These are phyloP conservation scores for Diploptera punctata DNA, from an alignment of 2,888 invertebrate species.

Conservation along the genomic window DNA sequence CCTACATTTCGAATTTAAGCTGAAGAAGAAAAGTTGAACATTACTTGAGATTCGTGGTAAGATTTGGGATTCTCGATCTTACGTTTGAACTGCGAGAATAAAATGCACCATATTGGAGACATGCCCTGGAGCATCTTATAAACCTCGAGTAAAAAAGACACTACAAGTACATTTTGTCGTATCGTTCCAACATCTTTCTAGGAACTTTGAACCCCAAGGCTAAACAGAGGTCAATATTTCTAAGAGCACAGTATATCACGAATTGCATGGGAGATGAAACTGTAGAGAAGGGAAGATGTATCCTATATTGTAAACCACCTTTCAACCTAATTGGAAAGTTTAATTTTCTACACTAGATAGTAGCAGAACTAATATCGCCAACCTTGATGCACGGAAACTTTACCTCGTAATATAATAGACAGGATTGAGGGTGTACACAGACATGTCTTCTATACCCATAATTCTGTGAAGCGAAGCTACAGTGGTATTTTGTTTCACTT, in stretches of 20 bases:
- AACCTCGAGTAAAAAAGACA: slow-evolving; percentile 3
- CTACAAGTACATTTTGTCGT: neutral
- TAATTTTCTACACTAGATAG: slow-evolving; percentile 15
- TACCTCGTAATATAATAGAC: neutral
- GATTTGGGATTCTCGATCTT: neutral
- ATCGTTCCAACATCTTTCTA: neutral
- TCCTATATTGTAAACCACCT: slow-evolving; percentile 22
- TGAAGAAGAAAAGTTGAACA: too few species aligned
- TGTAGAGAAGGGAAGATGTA: neutral
- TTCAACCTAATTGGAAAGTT: slow-evolving; percentile 32
- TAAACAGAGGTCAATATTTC: slow-evolving; percentile 24
- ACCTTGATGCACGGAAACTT: neutral
- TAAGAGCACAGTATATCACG: neutral
- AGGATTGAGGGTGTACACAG: too few species aligned
- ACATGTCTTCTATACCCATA: neutral
- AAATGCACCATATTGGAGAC: neutral
- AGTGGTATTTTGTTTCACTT: too few species aligned
- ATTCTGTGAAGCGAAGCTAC: too few species aligned
- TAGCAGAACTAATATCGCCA: neutral
- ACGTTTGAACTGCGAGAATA: neutral
- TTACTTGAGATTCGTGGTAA: too few species aligned
- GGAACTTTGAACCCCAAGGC: slow-evolving; percentile 3
- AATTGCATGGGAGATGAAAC: neutral
- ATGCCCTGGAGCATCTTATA: neutral
- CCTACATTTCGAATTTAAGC: too few species aligned